Evolutionary conservation across 2,113 vertebrate genomes (phyloP).

Genomic region (Phyllopteryx taeniolatus): DNA sequence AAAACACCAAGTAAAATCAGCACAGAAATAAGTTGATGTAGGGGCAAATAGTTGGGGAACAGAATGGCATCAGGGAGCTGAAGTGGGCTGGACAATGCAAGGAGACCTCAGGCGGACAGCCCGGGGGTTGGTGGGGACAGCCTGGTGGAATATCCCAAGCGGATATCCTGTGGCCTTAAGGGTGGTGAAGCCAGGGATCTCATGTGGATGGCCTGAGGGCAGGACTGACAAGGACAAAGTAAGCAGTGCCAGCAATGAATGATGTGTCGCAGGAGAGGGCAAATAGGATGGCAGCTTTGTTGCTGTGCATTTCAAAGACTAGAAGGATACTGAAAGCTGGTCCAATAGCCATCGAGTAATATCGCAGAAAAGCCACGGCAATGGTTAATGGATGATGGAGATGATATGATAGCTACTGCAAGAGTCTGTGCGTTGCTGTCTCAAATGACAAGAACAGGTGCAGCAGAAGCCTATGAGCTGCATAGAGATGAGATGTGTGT

Average conservation of each 20-base stretch:
- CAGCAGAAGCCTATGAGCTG: neutral
- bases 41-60: neutral
- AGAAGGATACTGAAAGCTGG: neutral
- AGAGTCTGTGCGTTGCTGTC: neutral
- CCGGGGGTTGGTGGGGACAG: neutral
- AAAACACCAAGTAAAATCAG: slow-evolving; percentile 45
- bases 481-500: neutral
- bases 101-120: slow-evolving; percentile 5
- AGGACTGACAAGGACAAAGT: slow-evolving; percentile 5
- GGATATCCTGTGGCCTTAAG: neutral
- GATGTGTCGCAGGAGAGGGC: neutral
- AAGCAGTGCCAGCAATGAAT: neutral
- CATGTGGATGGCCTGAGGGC: slow-evolving; percentile 5
- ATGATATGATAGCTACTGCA: neutral
- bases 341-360: neutral
- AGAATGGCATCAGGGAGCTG: neutral
- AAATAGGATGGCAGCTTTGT: neutral
- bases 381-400: neutral
- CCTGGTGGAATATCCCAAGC: neutral
- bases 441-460: neutral
- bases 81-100: neutral
- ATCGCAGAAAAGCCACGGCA: neutral
- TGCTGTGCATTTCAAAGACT: neutral
- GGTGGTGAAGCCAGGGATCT: neutral
- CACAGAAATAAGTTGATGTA: neutral